These are phyloP conservation scores for Episyrphus balteatus DNA, from an alignment of 1,140 invertebrate species.

Conservation along the genomic window DNA sequence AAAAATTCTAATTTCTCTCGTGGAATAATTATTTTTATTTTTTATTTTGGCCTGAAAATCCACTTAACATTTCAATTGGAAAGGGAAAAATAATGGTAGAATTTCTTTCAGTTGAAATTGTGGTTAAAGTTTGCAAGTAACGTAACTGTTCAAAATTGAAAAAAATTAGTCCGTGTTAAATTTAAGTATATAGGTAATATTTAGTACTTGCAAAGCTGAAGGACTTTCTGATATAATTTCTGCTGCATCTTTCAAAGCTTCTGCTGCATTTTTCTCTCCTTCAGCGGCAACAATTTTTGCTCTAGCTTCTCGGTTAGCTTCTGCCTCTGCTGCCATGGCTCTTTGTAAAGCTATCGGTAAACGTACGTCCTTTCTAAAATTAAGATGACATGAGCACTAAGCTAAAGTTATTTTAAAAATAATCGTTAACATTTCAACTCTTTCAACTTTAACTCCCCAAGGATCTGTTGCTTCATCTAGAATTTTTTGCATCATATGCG, in stretches of 20 bases:
- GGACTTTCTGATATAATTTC: slow-evolving; percentile 82
- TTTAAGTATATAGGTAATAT: neutral
- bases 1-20: no score
- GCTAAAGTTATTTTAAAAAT: neutral
- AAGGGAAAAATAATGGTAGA: slow-evolving; percentile 95
- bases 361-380: slow-evolving; percentile 74
- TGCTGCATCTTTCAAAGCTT: slow-evolving; percentile 80
- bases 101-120: slow-evolving; percentile 91
- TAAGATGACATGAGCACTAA: no score
- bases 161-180: neutral
- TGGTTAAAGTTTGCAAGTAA: slow-evolving; percentile 69
- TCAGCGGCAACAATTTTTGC: slow-evolving; percentile 73
- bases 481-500: slow-evolving; percentile 11
- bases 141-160: slow-evolving; percentile 11
- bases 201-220: slow-evolving; percentile 67
- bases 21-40: no score
- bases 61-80: slow-evolving; percentile 58
- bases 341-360: slow-evolving; percentile 71
- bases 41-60: no score
- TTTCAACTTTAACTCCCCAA: slow-evolving; percentile 91
- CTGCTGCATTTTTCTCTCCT: slow-evolving; percentile 79
- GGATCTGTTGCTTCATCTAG: slow-evolving; percentile 34
- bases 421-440: slow-evolving; percentile 75
- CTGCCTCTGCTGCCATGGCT: slow-evolving; percentile 77
- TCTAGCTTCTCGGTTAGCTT: slow-evolving; percentile 55